Evolutionary conservation across 2,888 invertebrate genomes (phyloP).

Genomic region (Drosophila macrospina): DNA sequence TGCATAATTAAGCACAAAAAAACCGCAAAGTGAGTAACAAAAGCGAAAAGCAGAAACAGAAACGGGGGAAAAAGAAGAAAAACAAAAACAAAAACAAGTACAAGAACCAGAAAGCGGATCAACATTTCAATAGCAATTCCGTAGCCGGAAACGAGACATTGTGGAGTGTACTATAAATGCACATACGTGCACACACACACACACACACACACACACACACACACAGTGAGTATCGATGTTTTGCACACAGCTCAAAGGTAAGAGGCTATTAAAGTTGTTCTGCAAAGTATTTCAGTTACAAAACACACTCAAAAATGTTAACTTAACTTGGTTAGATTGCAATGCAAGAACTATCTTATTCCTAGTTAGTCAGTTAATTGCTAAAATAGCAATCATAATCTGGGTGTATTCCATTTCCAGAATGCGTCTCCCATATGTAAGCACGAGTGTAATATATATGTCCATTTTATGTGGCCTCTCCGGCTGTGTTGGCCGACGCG

Average conservation of each 20-base stretch:
- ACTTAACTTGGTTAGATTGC: too few species aligned
- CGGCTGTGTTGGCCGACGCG: conserved; percentile 45
- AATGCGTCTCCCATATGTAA: conserved; percentile 30
- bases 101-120: conserved; percentile 21
- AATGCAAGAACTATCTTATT: too few species aligned
- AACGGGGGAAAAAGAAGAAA: conserved; percentile 4
- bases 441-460: conserved; percentile 47
- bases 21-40: conserved; percentile 51
- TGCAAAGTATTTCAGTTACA: background rate
- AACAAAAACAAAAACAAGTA: background rate
- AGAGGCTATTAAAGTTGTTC: conserved; percentile 15
- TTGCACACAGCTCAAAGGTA: conserved; percentile 15
- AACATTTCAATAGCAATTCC: conserved; percentile 47
- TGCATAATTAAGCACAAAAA: conserved; percentile 68
- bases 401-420: conserved; percentile 10
- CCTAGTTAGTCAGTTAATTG: background rate
- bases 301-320: background rate
- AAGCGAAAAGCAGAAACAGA: conserved; percentile 31
- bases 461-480: conserved; percentile 54
- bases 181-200: background rate
- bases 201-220: background rate
- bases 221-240: conserved; percentile 45
- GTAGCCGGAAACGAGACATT: conserved; percentile 51
- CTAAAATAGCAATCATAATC: background rate
- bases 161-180: conserved; percentile 10